Conservation (phyloP, 1,140 invertebrate genomes). For the Dinothrombium tinctorium region DNA sequence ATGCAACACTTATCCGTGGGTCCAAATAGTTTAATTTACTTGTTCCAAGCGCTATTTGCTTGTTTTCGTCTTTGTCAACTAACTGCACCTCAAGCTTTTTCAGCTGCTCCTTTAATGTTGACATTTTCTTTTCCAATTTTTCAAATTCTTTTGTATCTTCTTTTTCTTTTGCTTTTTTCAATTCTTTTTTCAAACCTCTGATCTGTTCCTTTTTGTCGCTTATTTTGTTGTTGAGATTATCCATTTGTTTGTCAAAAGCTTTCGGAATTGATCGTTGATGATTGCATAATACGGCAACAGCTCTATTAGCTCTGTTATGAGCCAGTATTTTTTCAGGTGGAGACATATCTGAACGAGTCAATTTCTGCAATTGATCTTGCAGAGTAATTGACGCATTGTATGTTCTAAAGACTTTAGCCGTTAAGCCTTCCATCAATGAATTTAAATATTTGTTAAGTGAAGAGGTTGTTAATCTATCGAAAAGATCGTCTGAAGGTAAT, state of each 20-base stretch:
- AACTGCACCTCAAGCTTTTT: constrained; percentile 83
- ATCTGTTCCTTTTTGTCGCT: constrained; percentile 63
- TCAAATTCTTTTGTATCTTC: too few relatives aligned
- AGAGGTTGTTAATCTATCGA: constrained; percentile 87
- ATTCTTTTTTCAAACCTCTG: constrained; percentile 47
- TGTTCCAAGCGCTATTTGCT: constrained; percentile 93
- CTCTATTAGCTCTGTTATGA: constrained; percentile 93
- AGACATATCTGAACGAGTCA: constrained; percentile 46
- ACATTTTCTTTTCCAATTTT: constrained; percentile 71
- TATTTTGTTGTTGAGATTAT: constrained; percentile 88
- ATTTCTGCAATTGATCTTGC: constrained; percentile 75
- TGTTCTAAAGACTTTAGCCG: constrained; percentile 99
- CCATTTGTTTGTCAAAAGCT: constrained; percentile 94
- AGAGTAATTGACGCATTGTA: constrained; percentile 96
- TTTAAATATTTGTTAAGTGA: constrained; percentile 94
- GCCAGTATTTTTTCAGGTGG: constrained; percentile 53
- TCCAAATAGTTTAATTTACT: constrained; percentile 99
- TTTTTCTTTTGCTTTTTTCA: constrained; percentile 49
- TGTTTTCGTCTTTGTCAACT: constrained; percentile 97
- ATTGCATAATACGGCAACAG: constrained; percentile 96
- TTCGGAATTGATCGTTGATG: constrained; percentile 93
- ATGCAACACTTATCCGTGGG: constrained; percentile 91
- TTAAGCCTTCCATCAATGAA: constrained; percentile 91
- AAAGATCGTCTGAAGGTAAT: constrained; percentile 78
- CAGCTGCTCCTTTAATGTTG: constrained; percentile 67